A percentile compares a stretch with the other conserved stretches of the same genome.
phyloP scores from a whole-genome alignment of 2,888 invertebrate species.

The Dryobota labecula region DNA sequence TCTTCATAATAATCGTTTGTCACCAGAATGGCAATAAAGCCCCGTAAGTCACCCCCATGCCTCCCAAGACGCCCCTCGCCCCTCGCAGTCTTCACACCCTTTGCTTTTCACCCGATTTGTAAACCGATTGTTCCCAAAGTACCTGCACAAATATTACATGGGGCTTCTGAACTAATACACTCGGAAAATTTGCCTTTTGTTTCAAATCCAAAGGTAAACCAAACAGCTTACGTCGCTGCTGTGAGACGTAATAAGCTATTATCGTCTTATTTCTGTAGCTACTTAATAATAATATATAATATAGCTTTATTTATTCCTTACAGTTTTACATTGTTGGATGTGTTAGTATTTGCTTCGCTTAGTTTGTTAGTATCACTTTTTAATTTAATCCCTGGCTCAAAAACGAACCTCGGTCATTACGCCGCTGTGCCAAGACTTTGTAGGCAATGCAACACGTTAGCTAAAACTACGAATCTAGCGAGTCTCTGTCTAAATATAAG shows the following conservation, averaged over 20 bases:
- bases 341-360: no score
- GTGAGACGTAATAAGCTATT: neutral
- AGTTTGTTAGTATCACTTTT: no score
- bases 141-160: constrained; percentile 66
- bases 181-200: constrained; percentile 62
- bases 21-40: constrained; percentile 77
- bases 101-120: constrained; percentile 66
- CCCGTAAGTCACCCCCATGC: constrained; percentile 63
- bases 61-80: constrained; percentile 35
- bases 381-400: no score
- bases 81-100: constrained; percentile 64
- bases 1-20: constrained; percentile 80
- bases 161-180: constrained; percentile 58
- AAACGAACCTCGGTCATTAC: no score
- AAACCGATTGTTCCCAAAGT: constrained; percentile 70
- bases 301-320: no score
- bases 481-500: no score
- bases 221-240: constrained; percentile 25
- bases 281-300: no score
- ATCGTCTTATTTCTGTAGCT: neutral
- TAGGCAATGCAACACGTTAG: no score
- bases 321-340: no score
- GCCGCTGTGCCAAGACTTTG: no score
- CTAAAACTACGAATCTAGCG: no score
- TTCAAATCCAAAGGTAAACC: constrained; percentile 49